Base-by-base conservation (phyloP, 2,888 invertebrate species). In the Microplitis manilae region DNA sequence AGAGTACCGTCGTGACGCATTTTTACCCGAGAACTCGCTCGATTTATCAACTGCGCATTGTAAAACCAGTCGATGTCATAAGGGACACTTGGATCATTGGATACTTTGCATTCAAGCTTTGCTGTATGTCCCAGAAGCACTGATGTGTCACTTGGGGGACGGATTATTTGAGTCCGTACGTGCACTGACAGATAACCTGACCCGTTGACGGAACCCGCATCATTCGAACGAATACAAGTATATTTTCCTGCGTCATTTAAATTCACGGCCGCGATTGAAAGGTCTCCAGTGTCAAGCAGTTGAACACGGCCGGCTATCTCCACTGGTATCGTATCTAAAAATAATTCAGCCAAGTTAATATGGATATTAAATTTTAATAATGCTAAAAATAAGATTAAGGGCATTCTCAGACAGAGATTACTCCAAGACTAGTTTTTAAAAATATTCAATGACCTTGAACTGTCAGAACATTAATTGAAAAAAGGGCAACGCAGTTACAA, bases 71-170 rank as follows among this genome's bases (percentile, higher is more conserved):
- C 94, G 82, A 97, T 94, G 87, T 95, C 94, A 89, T 94, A 97
- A 76, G 95, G 94, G 65, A 97, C 96, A 81, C 94, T 94, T 68
- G 96, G 95, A 91, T 98, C 98, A 86, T 96, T 96, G 60, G 96
- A 96, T 79, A 98, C 96, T 91, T 96, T 96, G 91, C 99, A 99
- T 87, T 97, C 97, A 82, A 99, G 91, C 68, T 96, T 95, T 13
- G 98, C 97, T 73, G 96, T 97, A 84, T 97, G 95, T 30, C 98
- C 98, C 79, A 98, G 93, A 80, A 98, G 93, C 38, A 98, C 97
- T 80, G 95, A 94, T 39, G 96, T 96, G 89, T 98, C 97, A 80
- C 96, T 96, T 73, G 98, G 98, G 75, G 98, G 97, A 84, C 96
- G 96, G 81, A 96, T 94, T 85, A 99, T 98, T 91, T 97, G 96